These are phyloP conservation scores for Macrosiphum euphorbiae DNA, from an alignment of 2,888 invertebrate species.

Conservation along the genomic window DNA sequence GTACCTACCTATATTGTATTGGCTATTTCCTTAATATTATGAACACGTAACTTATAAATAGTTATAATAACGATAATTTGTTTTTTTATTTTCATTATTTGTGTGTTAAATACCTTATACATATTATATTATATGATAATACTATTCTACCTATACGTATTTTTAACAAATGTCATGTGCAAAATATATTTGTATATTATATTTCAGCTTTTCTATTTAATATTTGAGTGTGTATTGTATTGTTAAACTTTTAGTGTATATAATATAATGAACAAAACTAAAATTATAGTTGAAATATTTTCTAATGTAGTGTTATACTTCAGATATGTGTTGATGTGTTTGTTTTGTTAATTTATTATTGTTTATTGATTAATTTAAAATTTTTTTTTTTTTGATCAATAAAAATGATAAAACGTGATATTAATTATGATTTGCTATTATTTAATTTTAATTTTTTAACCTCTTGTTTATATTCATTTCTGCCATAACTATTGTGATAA, in stretches of 20 bases:
- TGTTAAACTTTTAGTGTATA: conserved; percentile 4
- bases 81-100: not conserved
- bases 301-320: conserved; percentile 8
- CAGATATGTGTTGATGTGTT: conserved; percentile 9
- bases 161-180: not conserved
- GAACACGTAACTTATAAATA: not conserved
- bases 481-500: too few relatives aligned
- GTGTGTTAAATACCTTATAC: not conserved
- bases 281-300: not conserved
- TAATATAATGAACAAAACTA: not conserved
- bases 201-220: conserved; percentile 15
- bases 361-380: conserved; percentile 26
- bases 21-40: not conserved
- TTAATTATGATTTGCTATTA: not conserved
- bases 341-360: conserved; percentile 43
- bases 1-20: not conserved
- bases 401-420: conserved; percentile 47
- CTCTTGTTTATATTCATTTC: not conserved
- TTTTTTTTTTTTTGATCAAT: conserved; percentile 21
- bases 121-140: not conserved
- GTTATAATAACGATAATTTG: not conserved
- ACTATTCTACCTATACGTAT: not conserved
- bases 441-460: not conserved
- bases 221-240: not conserved
- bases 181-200: not conserved